Conservation (phyloP, 1,140 invertebrate genomes). For the Drosophila eugracilis region DNA sequence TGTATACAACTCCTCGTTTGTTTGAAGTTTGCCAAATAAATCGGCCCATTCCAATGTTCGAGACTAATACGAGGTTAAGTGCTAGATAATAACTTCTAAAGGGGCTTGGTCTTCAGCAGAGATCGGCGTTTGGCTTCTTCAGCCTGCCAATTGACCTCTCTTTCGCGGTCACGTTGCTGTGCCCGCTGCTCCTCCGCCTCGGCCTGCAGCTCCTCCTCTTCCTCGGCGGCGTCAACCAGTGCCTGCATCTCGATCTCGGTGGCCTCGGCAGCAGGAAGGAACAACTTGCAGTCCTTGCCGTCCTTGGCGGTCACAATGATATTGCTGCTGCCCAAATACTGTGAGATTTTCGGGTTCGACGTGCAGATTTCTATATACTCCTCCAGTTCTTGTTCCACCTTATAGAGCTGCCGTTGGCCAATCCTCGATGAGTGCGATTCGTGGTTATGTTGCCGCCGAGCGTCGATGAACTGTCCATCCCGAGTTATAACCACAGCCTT, state of each 20-base stretch:
- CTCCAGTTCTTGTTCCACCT: conserved; percentile 68
- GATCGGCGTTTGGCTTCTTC: conserved; percentile 36
- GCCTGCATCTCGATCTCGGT: conserved; percentile 72
- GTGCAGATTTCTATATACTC: conserved; percentile 78
- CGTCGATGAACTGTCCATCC: conserved; percentile 58
- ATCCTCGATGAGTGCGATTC: conserved; percentile 58
- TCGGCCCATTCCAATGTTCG: conserved; percentile 4
- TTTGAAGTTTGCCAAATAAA: neutral
- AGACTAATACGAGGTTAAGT: conserved; percentile 22
- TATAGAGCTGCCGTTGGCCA: conserved; percentile 67
- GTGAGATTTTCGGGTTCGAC: conserved; percentile 69
- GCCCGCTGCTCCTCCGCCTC: conserved; percentile 11
- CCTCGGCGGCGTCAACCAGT: conserved; percentile 46
- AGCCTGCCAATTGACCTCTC: conserved; percentile 18
- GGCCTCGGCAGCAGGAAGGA: conserved; percentile 68
- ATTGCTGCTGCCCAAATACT: conserved; percentile 71
- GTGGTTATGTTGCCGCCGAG: conserved; percentile 67
- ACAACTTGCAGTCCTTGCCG: conserved; percentile 78
- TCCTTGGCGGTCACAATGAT: conserved; percentile 72
- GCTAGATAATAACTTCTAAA: conserved; percentile 21
- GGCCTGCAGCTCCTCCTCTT: conserved; percentile 36
- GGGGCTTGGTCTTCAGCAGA: conserved; percentile 37
- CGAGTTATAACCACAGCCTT: conserved; percentile 79
- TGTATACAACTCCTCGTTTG: neutral
- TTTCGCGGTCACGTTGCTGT: neutral